phyloP scores from a whole-genome alignment of 2,113 vertebrate species.

The Etia nguti region DNA sequence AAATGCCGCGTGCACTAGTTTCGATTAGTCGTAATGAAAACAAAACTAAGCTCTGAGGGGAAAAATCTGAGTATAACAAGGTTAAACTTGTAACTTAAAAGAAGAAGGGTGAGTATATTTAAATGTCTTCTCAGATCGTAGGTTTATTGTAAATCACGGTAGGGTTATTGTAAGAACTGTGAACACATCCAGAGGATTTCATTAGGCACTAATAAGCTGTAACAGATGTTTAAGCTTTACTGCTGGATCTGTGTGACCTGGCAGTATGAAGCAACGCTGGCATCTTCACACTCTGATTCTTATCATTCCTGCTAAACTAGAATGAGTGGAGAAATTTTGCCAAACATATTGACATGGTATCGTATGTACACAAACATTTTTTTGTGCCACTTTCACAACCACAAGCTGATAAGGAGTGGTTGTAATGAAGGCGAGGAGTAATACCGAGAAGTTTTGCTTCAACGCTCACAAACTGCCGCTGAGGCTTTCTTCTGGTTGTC shows the following conservation, averaged over 20 bases:
- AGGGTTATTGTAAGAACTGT: slow-evolving; percentile 15
- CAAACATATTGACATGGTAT: background rate
- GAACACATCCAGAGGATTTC: slow-evolving; percentile 24
- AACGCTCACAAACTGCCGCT: slow-evolving; percentile 6
- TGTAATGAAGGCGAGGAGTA: slow-evolving; percentile 13
- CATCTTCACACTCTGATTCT: slow-evolving; percentile 25
- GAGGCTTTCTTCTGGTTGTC: slow-evolving; percentile 38
- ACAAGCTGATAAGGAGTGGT: background rate
- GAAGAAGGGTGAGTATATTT: background rate
- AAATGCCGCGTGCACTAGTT: slow-evolving; percentile 38
- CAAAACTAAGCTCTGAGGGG: background rate
- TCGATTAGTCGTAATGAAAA: slow-evolving; percentile 54
- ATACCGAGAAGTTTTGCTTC: slow-evolving; percentile 48
- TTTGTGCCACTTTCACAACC: slow-evolving; percentile 31
- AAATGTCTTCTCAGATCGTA: slow-evolving; percentile 9
- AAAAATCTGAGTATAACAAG: background rate
- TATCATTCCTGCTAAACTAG: slow-evolving; percentile 53
- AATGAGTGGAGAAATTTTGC: background rate
- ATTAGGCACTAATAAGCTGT: slow-evolving; percentile 28
- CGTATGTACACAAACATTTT: background rate
- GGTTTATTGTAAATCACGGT: slow-evolving; percentile 36
- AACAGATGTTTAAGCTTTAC: slow-evolving; percentile 32
- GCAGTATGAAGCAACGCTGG: background rate
- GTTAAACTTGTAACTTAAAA: slow-evolving; percentile 5
- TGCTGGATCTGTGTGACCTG: slow-evolving; percentile 6